Conservation (phyloP, 1,140 invertebrate genomes). For the Bombus breviceps region DNA sequence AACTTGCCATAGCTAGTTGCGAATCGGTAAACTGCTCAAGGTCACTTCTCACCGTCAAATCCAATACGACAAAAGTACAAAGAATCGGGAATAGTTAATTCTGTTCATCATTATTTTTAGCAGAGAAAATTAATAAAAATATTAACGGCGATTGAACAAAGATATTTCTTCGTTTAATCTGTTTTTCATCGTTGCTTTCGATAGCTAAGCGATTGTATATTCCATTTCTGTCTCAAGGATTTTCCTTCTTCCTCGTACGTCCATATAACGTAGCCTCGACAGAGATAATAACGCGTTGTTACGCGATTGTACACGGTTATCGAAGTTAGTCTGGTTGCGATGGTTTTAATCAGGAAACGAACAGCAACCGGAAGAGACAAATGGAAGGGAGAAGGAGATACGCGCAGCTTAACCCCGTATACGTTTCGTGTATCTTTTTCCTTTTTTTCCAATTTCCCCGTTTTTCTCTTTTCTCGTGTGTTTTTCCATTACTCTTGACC, state of each 20-base stretch:
- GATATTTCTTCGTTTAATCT: neutral
- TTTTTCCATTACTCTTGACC: neutral
- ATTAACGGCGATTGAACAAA: neutral
- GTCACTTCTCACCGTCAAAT: neutral
- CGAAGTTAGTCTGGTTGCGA: neutral
- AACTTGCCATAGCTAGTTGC: neutral
- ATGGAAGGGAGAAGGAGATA: neutral
- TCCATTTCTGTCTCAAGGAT: conserved; percentile 9
- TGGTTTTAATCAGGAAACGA: conserved; percentile 1
- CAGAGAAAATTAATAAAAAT: neutral
- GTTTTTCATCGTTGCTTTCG: neutral
- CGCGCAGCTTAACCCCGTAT: neutral
- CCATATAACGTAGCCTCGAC: neutral
- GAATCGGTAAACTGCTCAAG: neutral
- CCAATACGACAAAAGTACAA: neutral
- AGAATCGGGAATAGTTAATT: neutral
- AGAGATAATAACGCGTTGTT: neutral
- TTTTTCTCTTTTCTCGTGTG: neutral
- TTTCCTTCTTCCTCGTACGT: neutral
- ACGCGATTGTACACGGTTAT: neutral
- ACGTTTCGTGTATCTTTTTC: neutral
- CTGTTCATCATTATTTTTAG: accelerated
- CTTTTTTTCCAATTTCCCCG: neutral
- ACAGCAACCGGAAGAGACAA: neutral
- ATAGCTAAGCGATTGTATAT: neutral